These are phyloP conservation scores for Drosophila obscura DNA, from an alignment of 1,140 invertebrate genomes.

Conservation along the genomic window DNA sequence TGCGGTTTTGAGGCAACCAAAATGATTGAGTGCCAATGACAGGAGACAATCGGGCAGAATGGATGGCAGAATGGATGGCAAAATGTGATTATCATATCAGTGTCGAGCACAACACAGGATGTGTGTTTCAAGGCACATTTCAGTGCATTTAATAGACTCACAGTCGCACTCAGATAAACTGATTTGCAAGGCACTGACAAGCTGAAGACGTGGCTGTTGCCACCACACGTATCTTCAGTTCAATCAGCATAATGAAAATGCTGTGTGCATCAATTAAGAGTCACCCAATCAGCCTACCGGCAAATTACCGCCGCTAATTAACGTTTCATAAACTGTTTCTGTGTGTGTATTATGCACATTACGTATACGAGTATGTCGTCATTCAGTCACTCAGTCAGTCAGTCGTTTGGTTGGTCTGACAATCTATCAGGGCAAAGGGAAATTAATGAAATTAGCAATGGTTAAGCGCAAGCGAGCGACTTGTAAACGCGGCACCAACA, in stretches of 20 bases:
- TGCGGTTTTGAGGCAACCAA: conserved; percentile 40
- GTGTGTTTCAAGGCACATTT: too few species aligned
- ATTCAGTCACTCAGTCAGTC: neutral
- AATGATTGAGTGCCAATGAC: conserved; percentile 43
- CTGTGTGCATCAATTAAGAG: conserved; percentile 64
- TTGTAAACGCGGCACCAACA: conserved; percentile 32
- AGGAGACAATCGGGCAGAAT: neutral
- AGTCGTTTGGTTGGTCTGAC: neutral
- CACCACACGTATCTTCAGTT: conserved; percentile 7
- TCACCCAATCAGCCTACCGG: conserved; percentile 28
- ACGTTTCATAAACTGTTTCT: conserved; percentile 75
- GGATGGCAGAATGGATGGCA: too few species aligned
- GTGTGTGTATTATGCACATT: conserved; percentile 43
- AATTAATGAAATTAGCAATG: conserved; percentile 79
- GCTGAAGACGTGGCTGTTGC: too few species aligned
- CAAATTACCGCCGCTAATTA: conserved; percentile 76
- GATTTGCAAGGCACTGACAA: neutral
- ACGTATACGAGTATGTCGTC: conserved; percentile 55
- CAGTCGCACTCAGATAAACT: neutral
- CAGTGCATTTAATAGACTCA: too few species aligned
- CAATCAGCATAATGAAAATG: conserved; percentile 73
- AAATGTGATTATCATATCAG: neutral
- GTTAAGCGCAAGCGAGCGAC: conserved; percentile 57
- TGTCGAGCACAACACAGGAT: neutral
- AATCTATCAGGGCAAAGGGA: conserved; percentile 39